Evolutionary conservation across 2,113 vertebrate species (phyloP), one percentile per base, ranked within the genome.

Genomic region (Centropus unirufus): DNA sequence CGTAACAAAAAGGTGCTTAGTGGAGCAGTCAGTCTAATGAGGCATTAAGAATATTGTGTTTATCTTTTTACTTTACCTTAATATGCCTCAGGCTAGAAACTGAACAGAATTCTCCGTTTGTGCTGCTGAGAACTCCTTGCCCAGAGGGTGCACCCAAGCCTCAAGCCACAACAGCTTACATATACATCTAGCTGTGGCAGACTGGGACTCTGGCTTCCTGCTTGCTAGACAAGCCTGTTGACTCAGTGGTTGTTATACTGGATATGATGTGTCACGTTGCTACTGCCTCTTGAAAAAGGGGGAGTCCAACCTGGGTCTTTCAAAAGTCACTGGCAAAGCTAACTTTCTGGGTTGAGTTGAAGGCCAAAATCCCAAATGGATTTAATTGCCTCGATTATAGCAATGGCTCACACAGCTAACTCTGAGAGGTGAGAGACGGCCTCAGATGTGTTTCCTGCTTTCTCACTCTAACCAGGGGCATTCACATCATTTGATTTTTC

Each of bases 21-120:
- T 44, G 49, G 2, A 8, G 3, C 26, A 34, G 13, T 8, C 3
- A 21, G 16, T 59, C 20, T 84, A 39, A 52, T 5, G 3, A 72
- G 4, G 9, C 3, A 66, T 12, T 47, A 39, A 87, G 32, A 75
- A 75, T 51, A 55, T 11, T 22, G 0, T 1, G 1, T 47, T 67
- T 72, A 34, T 55, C 27, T n/a, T 18, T 51, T 5, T 32, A 29
- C 16, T 76, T 83, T 22, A 3, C 29, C 44, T 52, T 73, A 44
- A 8, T 34, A 18, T 15, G 20, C 12, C 5, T 73, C 24, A 70
- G 47, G n/a, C 3, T 57, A 39, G 9, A 44, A 58, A 30, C n/a
- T 55, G 23, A 10, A 47, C 6, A 32, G 26, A 72, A 3, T 1
- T 7, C 6, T 9, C 16, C 30, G 20, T 7, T 72, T 16, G 40